Evolutionary conservation across 2,113 vertebrate species (phyloP).

Genomic region (Brachyistius frenatus): DNA sequence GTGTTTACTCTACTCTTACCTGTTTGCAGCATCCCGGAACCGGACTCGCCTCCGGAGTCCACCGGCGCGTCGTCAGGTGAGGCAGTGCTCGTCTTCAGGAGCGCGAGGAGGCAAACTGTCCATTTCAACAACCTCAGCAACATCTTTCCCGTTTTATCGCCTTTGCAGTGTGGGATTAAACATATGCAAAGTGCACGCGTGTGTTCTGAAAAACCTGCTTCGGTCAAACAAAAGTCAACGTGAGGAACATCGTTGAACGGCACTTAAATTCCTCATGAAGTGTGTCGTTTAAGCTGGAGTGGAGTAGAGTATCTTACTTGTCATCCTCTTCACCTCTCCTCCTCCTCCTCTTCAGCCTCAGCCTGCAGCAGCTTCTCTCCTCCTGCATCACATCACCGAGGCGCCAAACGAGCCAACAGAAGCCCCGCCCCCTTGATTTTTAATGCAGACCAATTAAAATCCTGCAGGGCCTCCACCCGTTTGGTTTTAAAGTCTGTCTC

Average conservation of each 20-base stretch:
- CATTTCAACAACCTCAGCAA: constrained; percentile 30
- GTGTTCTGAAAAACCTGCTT: neutral
- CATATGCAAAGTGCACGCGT: neutral
- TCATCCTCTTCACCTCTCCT: constrained; percentile 45
- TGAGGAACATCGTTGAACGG: neutral
- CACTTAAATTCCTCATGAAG: neutral
- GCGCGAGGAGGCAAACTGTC: constrained; percentile 58
- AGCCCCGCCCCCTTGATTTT: constrained; percentile 56
- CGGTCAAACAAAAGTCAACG: neutral
- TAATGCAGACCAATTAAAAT: constrained; percentile 68
- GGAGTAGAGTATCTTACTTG: neutral
- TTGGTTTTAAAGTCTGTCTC: neutral
- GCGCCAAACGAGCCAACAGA: neutral
- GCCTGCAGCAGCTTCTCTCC: constrained; percentile 28
- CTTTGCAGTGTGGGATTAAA: neutral
- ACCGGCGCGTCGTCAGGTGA: constrained; percentile 32
- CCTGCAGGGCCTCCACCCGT: constrained; percentile 21
- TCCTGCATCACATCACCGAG: constrained; percentile 44
- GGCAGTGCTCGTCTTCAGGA: constrained; percentile 6
- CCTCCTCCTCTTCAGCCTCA: constrained; percentile 10
- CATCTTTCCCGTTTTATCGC: constrained; percentile 47
- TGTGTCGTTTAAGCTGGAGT: neutral
- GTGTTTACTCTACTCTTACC: constrained; percentile 62
- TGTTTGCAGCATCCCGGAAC: constrained; percentile 77
- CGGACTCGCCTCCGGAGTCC: constrained; percentile 72